Evolutionary conservation across 2,797 vertebrate genomes (phyloP), one percentile per base, ranked within the genome.

Genomic region (Ficedula albicollis): DNA sequence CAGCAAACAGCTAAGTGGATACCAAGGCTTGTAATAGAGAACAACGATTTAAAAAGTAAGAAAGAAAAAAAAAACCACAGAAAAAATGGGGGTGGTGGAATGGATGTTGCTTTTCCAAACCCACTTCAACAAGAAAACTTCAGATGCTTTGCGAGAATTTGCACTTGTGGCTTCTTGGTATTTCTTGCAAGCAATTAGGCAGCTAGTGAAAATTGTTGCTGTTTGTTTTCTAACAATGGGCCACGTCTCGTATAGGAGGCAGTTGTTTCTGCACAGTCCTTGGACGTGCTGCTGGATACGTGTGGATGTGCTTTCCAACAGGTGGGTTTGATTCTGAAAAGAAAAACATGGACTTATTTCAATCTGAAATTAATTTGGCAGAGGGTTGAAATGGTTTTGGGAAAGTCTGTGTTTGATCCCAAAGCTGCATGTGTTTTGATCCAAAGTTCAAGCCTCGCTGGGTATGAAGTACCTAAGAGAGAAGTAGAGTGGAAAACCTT

Each of bases 291-390:
- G 13, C 68, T 74, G 7, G 27, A 43, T 89, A 25, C 4, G 5
- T 11, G 39, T 1, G 6, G 75, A 79, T 73, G 80, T 85, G 90
- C 91, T 93, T 93, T 87, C 70, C 87, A 93, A 91, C 96, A 96
- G 92, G 93, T 97, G 95, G 91, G 87, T 95, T 97, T 84, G 83
- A 93, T 95, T 91, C 83, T 26, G 80, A 49, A 67, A 88, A 76
- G 89, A 86, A 93, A 93, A 95, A 86, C 83, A 59, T 7, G n/a
- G 77, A 10, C 68, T 90, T 67, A 38, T 79, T 96, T 96, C 90
- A 74, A 4, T 88, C 67, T 95, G 94, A 90, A 90, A 84, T 89
- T 63, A 54, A 89, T 96, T 93, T 91, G 94, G 87, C 91, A 22
- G 63, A 20, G 52, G 55, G 21, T 62, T 87, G 89, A 73, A 95